Conservation (phyloP, 1,140 invertebrate genomes). For the Drosophila erecta region DNA sequence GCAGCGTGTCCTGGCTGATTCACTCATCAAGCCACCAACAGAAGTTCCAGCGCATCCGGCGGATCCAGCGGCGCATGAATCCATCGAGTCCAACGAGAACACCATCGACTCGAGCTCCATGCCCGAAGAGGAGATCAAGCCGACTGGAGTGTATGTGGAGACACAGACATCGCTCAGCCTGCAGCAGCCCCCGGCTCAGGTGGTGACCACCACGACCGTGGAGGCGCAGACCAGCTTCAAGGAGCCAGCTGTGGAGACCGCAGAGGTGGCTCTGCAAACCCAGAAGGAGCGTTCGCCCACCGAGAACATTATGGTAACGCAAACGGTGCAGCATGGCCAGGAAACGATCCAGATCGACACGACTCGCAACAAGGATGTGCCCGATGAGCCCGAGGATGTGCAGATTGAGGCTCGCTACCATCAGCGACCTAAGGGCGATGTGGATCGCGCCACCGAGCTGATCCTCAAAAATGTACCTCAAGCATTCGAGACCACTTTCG, state of each 20-base stretch:
- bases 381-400: slow-evolving; percentile 86
- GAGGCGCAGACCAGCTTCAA: slow-evolving; percentile 87
- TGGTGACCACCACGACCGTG: slow-evolving; percentile 85
- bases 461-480: slow-evolving; percentile 87
- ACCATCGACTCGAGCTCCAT: slow-evolving; percentile 76
- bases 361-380: slow-evolving; percentile 85
- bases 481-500: slow-evolving; percentile 91
- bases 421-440: slow-evolving; percentile 70
- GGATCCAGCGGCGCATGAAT: slow-evolving; percentile 40
- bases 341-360: slow-evolving; percentile 92
- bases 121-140: slow-evolving; percentile 78
- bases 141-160: slow-evolving; percentile 75
- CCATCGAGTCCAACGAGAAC: slow-evolving; percentile 67
- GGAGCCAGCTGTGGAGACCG: slow-evolving; percentile 67
- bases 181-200: slow-evolving; percentile 28
- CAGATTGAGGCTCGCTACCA: slow-evolving; percentile 91
- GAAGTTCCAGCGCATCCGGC: slow-evolving; percentile 15
- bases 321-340: slow-evolving; percentile 88
- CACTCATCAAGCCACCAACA: slow-evolving; percentile 60
- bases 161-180: slow-evolving; percentile 86
- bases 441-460: slow-evolving; percentile 80
- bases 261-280: slow-evolving; percentile 75
- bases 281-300: slow-evolving; percentile 81
- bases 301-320: slow-evolving; percentile 90
- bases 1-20: slow-evolving; percentile 61